Base-by-base conservation (phyloP, 1,140 invertebrate genomes). In the Zophobas atratus region DNA sequence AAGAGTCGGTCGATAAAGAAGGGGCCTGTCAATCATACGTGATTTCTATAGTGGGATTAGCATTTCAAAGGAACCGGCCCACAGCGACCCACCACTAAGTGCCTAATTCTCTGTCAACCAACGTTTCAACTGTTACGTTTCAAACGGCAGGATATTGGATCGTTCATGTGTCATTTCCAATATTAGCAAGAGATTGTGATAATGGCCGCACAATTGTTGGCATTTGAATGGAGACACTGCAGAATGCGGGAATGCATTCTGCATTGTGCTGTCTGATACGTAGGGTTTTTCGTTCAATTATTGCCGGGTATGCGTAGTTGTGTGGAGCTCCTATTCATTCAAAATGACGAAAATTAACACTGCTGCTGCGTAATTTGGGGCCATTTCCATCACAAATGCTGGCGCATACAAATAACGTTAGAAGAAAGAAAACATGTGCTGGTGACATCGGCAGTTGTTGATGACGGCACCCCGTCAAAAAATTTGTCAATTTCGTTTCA, bases 101-200 rank as follows among this genome's bases (percentile, higher is more conserved):
- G 82, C 82, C 82, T 82, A 82, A 82, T 83, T 83, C 81, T 76
- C 80, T 82, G 81, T 81, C 82, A 81, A 78, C 79, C 79, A 57
- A 75, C 73, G 77, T 81, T 82, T 77, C 74, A 77, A 81, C 72
- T 78, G 79, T 81, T 77, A 82, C 79, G 56, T 79, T 76, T 75
- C 49, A 41, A 81, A 77, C 70, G 49, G 56, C 77, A 77, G 81
- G 81, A 81, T 81, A 81, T 81, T 81, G 80, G 77, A 80, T 78
- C 80, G 79, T 81, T 81, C 80, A 81, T 81, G 76, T 81, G 80
- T 81, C 80, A 81, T 75, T 78, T 80, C 75, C 76, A 81, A 81
- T 81, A 81, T 78, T 79, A 81, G 78, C 67, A 56, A 75, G 77
- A 80, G 79, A 79, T 79, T 80, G 77, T 72, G 79, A 80, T 80